phyloP scores from a whole-genome alignment of 92 coral and sea anemone species.

The Zoanthus solanderi region DNA sequence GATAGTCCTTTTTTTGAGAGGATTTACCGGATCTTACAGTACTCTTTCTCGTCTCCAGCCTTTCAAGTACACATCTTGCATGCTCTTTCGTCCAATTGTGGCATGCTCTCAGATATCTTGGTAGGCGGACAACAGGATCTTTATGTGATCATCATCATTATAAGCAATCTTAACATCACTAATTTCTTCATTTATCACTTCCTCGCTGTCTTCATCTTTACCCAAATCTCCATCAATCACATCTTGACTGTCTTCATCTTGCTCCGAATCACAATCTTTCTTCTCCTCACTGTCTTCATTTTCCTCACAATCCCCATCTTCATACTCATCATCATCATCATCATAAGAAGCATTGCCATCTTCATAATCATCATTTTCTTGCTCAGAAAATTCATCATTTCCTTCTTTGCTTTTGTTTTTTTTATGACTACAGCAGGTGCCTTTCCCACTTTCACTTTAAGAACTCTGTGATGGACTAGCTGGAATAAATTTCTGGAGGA shows the following conservation, averaged over 20 bases:
- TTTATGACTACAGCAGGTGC: background rate
- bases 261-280: background rate
- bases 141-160: background rate
- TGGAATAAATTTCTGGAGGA: slow-evolving; percentile 15
- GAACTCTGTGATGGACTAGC: slow-evolving; percentile 9
- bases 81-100: slow-evolving; percentile 19
- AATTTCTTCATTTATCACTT: no score
- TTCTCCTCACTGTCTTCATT: background rate
- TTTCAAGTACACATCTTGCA: background rate
- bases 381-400: no score
- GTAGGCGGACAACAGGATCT: slow-evolving; percentile 14
- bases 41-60: background rate
- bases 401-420: background rate
- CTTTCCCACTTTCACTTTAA: background rate
- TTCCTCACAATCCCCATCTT: background rate
- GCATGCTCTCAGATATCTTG: slow-evolving; percentile 8
- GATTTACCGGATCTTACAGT: background rate
- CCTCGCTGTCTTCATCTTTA: background rate
- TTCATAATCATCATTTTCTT: no score
- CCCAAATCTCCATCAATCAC: background rate
- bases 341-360: no score
- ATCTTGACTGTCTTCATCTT: background rate
- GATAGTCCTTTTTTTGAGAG: background rate
- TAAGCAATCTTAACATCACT: no score
- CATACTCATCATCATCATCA: background rate